These are phyloP conservation scores for Heliconius cydno DNA, from an alignment of 2,888 invertebrate genomes.

Conservation along the genomic window DNA sequence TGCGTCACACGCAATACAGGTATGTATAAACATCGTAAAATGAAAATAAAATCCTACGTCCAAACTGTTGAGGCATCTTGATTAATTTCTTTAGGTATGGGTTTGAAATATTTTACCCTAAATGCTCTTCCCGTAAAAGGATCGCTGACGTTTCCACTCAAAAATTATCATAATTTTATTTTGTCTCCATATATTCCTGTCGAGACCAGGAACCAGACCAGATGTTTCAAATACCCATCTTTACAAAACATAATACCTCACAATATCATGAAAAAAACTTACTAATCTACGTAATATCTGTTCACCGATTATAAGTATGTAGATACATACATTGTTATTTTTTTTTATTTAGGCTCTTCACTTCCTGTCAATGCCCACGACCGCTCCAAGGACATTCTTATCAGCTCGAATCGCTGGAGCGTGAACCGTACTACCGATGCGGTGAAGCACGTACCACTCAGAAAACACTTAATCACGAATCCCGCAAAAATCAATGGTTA, in stretches of 20 bases:
- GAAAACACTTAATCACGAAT: constrained; percentile 16
- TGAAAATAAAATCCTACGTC: too few species aligned
- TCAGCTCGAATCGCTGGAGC: constrained; percentile 7
- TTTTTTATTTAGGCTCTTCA: constrained; percentile 7
- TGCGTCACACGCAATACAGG: too few species aligned
- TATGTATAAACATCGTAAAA: too few species aligned
- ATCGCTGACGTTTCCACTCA: too few species aligned
- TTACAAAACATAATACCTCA: background rate
- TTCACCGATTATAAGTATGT: background rate
- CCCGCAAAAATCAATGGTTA: constrained; percentile 12
- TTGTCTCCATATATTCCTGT: background rate
- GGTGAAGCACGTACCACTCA: constrained; percentile 14
- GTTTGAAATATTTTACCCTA: too few species aligned
- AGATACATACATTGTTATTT: background rate
- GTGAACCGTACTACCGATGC: constrained; percentile 12
- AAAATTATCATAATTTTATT: too few species aligned
- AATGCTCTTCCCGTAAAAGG: too few species aligned
- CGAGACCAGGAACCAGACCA: too few species aligned
- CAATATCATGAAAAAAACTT: background rate
- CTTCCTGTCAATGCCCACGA: constrained; percentile 21
- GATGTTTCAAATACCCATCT: background rate
- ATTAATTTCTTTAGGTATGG: too few species aligned
- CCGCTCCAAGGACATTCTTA: constrained; percentile 11
- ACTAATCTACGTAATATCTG: background rate
- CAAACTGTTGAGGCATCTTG: too few species aligned